These are phyloP conservation scores for Harlomillsia oculata DNA, from an alignment of 1,140 invertebrate species.

Conservation along the genomic window DNA sequence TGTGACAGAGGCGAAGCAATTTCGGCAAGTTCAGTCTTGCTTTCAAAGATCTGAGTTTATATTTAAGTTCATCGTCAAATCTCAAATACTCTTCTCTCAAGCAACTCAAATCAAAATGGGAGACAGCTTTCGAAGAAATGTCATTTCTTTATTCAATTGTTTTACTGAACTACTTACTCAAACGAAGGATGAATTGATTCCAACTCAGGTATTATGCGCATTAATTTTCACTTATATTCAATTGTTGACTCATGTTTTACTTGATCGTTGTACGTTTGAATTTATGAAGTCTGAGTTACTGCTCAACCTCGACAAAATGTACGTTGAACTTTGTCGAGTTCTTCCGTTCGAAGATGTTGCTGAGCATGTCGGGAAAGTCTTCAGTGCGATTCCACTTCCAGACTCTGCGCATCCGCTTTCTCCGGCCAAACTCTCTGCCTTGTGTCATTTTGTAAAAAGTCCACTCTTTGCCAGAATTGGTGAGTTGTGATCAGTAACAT, in stretches of 20 bases:
- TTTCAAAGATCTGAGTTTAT: conserved; percentile 87
- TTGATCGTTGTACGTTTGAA: no score
- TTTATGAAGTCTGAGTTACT: no score
- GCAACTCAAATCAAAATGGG: conserved; percentile 79
- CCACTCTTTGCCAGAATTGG: conserved; percentile 58
- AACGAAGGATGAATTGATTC: neutral
- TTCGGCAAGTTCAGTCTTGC: conserved; percentile 79
- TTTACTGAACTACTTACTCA: conserved; percentile 61
- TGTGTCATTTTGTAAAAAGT: conserved; percentile 60
- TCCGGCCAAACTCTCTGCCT: conserved; percentile 62
- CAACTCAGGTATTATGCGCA: no score
- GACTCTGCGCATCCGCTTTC: conserved; percentile 53
- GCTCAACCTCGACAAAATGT: conserved; percentile 37
- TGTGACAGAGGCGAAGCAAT: conserved; percentile 61
- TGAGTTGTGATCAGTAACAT: conserved; percentile 35
- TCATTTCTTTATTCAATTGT: conserved; percentile 62
- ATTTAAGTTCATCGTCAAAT: conserved; percentile 90
- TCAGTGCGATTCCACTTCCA: conserved; percentile 54
- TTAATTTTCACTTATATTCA: no score
- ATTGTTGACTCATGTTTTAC: no score
- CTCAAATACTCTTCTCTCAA: conserved; percentile 72
- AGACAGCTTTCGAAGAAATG: conserved; percentile 68
- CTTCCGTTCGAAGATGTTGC: conserved; percentile 56
- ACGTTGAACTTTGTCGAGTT: conserved; percentile 45
- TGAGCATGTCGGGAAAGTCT: conserved; percentile 55